These are phyloP conservation scores for Saturnia pavonia DNA, from an alignment of 2,888 invertebrate species.

Conservation along the genomic window DNA sequence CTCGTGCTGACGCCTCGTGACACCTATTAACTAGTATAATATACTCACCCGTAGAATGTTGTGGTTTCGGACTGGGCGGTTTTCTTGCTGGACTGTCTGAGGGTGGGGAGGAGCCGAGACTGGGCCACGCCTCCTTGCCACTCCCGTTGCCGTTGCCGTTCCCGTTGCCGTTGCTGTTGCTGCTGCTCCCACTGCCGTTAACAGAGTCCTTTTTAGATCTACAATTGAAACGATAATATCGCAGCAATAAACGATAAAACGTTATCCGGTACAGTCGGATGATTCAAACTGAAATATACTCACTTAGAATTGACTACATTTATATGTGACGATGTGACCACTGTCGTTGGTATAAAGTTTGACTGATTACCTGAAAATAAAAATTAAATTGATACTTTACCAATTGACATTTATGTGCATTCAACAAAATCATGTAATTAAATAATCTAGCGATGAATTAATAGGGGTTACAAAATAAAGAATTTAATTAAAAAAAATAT, in stretches of 20 bases:
- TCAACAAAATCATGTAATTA: no score
- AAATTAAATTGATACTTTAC: conserved; percentile 19
- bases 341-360: conserved; percentile 79
- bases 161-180: conserved; percentile 40
- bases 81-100: conserved; percentile 65
- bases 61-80: conserved; percentile 69
- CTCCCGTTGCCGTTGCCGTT: conserved; percentile 68
- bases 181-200: conserved; percentile 46
- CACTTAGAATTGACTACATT: conserved; percentile 80
- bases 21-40: neutral
- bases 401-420: no score
- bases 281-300: conserved; percentile 46
- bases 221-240: conserved; percentile 31
- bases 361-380: conserved; percentile 70
- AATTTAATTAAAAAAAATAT: no score
- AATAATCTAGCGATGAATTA: no score
- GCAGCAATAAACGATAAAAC: conserved; percentile 14
- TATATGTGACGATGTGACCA: conserved; percentile 78
- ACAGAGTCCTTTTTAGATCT: conserved; percentile 72
- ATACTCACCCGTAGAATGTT: conserved; percentile 36
- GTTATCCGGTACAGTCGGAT: conserved; percentile 13
- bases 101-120: conserved; percentile 83
- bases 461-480: no score
- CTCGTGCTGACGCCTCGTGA: no score
- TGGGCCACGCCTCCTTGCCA: conserved; percentile 89